These are phyloP conservation scores for Catajapyx aquilonaris DNA, from an alignment of 1,140 invertebrate species.

Conservation along the genomic window DNA sequence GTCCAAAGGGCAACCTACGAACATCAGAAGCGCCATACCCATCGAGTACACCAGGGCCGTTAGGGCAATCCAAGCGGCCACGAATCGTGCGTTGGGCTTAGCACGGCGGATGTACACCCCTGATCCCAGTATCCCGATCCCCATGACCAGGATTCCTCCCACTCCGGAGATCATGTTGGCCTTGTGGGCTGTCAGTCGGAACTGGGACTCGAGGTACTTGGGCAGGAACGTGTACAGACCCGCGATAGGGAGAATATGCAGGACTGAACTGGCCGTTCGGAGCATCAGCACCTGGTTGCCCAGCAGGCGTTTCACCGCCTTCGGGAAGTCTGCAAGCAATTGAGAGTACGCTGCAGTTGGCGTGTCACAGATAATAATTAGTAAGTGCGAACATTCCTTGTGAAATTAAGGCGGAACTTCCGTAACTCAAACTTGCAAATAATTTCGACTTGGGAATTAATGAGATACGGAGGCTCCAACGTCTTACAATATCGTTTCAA, in stretches of 20 bases:
- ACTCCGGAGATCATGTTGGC: slow-evolving; percentile 79
- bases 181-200: slow-evolving; percentile 62
- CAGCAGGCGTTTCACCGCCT: slow-evolving; percentile 60
- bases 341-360: slow-evolving; percentile 2
- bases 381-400: no score
- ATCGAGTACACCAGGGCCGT: slow-evolving; percentile 67
- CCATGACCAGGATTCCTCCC: slow-evolving; percentile 82
- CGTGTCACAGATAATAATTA: no score
- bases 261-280: slow-evolving; percentile 64
- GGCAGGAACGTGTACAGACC: slow-evolving; percentile 82
- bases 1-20: slow-evolving; percentile 68
- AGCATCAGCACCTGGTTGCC: slow-evolving; percentile 79
- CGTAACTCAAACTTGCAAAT: no score
- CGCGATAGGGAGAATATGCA: slow-evolving; percentile 74
- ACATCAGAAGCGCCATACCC: slow-evolving; percentile 72
- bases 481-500: no score
- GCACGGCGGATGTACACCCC: slow-evolving; percentile 61
- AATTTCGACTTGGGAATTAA: no score
- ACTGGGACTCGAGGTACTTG: slow-evolving; percentile 83
- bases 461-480: no score
- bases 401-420: no score
- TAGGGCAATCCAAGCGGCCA: slow-evolving; percentile 75
- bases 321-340: slow-evolving; percentile 52
- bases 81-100: slow-evolving; percentile 62
- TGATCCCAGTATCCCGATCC: slow-evolving; percentile 64